Evolutionary conservation across 2,797 vertebrate genomes (phyloP), one percentile per base, ranked within the genome.

Genomic region (Perodicticus potto): DNA sequence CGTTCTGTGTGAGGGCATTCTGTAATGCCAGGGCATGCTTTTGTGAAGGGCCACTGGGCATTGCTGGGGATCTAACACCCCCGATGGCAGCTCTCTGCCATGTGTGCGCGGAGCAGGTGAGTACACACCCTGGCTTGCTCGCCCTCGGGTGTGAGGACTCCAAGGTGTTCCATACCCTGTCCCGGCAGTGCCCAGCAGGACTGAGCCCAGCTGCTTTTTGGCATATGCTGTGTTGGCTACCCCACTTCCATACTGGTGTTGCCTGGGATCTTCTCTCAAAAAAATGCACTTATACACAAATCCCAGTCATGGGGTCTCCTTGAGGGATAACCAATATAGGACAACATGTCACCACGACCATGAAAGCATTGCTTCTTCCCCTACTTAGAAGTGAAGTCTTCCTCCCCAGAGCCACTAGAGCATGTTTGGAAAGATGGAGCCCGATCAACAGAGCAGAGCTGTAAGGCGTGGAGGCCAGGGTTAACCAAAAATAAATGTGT

Each of bases 391-490:
- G 27, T 69, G 53, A 92, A 22, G 2, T 34, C 27, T 67, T 95
- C 80, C n/a, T 91, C 57, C 32, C 34, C 65, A 84, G 72, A 70
- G 32, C 23, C 57, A 73, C 80, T 92, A 45, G 65, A 81, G 25
- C 55, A 76, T n/a, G 12, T 67, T 91, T 96, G 67, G 53, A 91
- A 95, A 27, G 45, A 67, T 53, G 73, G 57, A 83, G 40, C 40
- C n/a, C 73, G 34, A 82, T 78, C 22, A 67, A 78, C 23, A 67
- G 34, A 91, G 40, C 0, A 67, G 53, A 95, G 53, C 45, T 74
- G 45, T 65, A 89, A 90, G 53, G 59, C 20, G 14, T 81, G 13
- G 89, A 92, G 53, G 17, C 74, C 82, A 91, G 43, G 19, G 29
- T 72, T 84, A 91, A 57, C 45, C 92, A n/a, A 87, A 85, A 89